phyloP scores from a whole-genome alignment of 2,888 invertebrate species.

The Scelioninae gen. 1 region DNA sequence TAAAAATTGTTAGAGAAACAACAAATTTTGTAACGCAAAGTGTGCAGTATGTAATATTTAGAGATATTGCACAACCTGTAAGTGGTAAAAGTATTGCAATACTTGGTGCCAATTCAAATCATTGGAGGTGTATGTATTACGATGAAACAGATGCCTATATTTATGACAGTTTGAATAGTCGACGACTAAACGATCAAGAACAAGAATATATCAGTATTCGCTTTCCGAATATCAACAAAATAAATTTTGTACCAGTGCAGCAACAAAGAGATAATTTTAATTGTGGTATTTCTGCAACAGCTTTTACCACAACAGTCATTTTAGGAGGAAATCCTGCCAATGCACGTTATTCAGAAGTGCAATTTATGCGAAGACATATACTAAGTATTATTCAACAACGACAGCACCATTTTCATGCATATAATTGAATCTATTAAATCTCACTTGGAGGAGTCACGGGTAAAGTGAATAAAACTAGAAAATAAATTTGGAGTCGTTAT shows the following conservation, averaged over 20 bases:
- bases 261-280: neutral
- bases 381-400: too few species aligned
- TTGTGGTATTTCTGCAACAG: slow-evolving; percentile 5
- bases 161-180: neutral
- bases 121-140: slow-evolving; percentile 10
- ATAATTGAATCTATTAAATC: too few species aligned
- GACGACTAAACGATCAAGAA: neutral
- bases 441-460: too few species aligned
- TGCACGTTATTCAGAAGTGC: neutral
- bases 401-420: too few species aligned
- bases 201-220: neutral
- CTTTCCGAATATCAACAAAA: slow-evolving; percentile 6
- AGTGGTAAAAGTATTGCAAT: too few species aligned
- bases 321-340: neutral
- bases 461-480: too few species aligned
- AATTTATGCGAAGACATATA: too few species aligned
- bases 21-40: slow-evolving; percentile 9
- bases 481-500: too few species aligned
- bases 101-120: slow-evolving; percentile 6
- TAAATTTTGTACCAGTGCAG: neutral
- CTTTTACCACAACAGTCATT: neutral
- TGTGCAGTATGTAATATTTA: slow-evolving; percentile 2
- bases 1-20: neutral
- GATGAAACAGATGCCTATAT: neutral
- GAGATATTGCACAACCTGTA: slow-evolving; percentile 5